phyloP scores from a whole-genome alignment of 2,888 invertebrate species.

The Tinea semifulvella region DNA sequence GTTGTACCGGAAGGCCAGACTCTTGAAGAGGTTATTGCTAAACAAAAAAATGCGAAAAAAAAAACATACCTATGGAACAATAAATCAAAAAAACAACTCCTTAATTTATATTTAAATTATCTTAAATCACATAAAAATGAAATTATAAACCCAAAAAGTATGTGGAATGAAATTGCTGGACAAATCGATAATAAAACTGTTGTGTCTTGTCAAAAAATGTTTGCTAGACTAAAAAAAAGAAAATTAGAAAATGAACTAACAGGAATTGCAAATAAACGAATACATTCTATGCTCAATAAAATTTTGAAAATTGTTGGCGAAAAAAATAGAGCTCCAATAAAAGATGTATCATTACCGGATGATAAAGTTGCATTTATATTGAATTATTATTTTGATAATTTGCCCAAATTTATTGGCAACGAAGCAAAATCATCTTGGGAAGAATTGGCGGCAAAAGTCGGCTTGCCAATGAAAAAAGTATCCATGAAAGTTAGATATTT shows the following conservation, averaged over 20 bases:
- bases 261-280: slow-evolving; percentile 25
- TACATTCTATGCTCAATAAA: slow-evolving; percentile 34
- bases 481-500: slow-evolving; percentile 49
- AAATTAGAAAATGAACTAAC: slow-evolving; percentile 5
- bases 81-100: slow-evolving; percentile 34
- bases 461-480: slow-evolving; percentile 36
- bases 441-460: slow-evolving; percentile 37
- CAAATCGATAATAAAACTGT: slow-evolving; percentile 36
- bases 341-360: slow-evolving; percentile 34
- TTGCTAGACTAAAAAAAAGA: slow-evolving; percentile 33
- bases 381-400: slow-evolving; percentile 41
- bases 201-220: slow-evolving; percentile 40
- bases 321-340: no score
- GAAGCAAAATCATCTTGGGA: no score
- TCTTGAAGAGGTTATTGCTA: slow-evolving; percentile 26
- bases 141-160: slow-evolving; percentile 34
- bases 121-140: slow-evolving; percentile 33
- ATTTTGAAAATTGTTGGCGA: no score
- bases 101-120: slow-evolving; percentile 42
- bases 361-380: slow-evolving; percentile 39
- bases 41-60: slow-evolving; percentile 18
- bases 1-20: slow-evolving; percentile 52
- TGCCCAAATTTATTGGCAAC: slow-evolving; percentile 47
- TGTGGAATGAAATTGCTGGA: slow-evolving; percentile 43
- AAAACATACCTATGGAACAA: slow-evolving; percentile 38